Evolutionary conservation across 2,113 vertebrate genomes (phyloP).

Genomic region (Cygnus atratus): DNA sequence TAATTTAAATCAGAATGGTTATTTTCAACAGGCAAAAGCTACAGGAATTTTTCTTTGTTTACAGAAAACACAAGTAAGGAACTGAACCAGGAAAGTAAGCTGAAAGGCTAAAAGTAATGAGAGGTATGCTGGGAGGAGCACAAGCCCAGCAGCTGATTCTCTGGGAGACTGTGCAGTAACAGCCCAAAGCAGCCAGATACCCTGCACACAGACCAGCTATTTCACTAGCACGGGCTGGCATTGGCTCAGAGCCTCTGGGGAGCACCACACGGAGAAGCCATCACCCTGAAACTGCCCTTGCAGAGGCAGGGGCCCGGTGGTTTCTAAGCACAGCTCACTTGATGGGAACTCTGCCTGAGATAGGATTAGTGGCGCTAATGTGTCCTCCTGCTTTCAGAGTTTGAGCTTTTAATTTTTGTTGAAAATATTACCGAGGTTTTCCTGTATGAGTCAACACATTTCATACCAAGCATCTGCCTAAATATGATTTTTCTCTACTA

Average conservation of each 20-base stretch:
- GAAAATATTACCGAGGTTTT: fast-evolving
- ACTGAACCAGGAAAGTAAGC: not conserved
- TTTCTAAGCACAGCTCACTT: fast-evolving
- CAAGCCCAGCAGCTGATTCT: not conserved
- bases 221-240: fast-evolving
- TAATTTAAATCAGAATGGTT: not conserved
- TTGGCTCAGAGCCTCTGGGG: not conserved
- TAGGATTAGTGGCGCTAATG: fast-evolving
- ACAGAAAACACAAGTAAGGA: not conserved
- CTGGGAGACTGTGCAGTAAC: not conserved
- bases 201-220: not conserved
- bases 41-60: not conserved
- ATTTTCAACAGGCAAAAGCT: not conserved
- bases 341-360: not conserved
- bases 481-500: not conserved
- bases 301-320: fast-evolving
- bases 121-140: not conserved
- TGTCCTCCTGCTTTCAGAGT: fast-evolving
- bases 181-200: fast-evolving
- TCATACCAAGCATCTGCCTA: not conserved
- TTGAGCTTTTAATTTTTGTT: not conserved
- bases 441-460: fast-evolving
- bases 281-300: not conserved
- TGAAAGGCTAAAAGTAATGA: not conserved
- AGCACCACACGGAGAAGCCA: not conserved